A percentile compares a stretch with the other conserved stretches of the same genome.
Evolutionary conservation across 2,113 vertebrate genomes (phyloP).

Genomic region (Phalacrocorax brasilianus): DNA sequence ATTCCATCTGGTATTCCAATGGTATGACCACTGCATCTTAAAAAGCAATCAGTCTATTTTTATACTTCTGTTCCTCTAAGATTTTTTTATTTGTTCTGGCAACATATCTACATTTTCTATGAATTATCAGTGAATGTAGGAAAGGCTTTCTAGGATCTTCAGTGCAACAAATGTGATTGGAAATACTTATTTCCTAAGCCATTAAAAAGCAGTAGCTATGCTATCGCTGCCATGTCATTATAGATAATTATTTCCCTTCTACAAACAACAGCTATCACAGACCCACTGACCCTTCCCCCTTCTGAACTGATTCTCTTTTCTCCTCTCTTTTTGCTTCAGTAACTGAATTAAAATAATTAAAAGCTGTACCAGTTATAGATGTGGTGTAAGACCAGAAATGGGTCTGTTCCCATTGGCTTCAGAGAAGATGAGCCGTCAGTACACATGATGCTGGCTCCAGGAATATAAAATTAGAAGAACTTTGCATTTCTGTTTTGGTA

Average conservation of each 20-base stretch:
- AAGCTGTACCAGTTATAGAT: background rate
- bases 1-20: constrained; percentile 24
- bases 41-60: constrained; percentile 52
- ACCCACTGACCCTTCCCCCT: background rate
- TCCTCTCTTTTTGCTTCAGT: background rate
- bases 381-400: background rate
- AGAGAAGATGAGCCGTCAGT: background rate
- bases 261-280: background rate
- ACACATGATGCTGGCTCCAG: background rate
- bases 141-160: constrained; percentile 36
- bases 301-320: background rate
- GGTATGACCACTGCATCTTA: constrained; percentile 16
- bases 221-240: background rate
- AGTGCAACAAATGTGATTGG: background rate
- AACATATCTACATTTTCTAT: background rate
- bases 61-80: constrained; percentile 6
- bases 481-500: background rate
- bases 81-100: constrained; percentile 42
- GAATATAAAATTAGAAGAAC: background rate
- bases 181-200: background rate
- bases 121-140: background rate
- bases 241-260: background rate
- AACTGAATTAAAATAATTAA: background rate
- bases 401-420: background rate
- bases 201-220: constrained; percentile 2